phyloP scores from a whole-genome alignment of 2,797 vertebrate species.

The Hozukius guyotensis region DNA sequence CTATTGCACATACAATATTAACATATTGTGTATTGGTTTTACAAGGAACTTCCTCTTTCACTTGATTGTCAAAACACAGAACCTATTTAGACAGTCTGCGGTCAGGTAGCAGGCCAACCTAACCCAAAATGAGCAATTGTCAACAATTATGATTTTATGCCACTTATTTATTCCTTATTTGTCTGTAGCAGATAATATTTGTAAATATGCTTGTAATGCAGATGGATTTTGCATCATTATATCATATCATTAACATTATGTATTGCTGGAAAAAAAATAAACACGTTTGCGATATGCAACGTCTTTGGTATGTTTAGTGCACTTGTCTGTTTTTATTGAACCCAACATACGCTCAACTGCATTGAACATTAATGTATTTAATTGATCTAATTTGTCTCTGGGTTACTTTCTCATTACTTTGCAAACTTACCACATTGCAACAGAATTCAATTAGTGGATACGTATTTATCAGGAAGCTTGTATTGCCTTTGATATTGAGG shows the following conservation, averaged over 20 bases:
- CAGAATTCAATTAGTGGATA: slow-evolving; percentile 34
- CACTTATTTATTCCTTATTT: background rate
- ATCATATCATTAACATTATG: background rate
- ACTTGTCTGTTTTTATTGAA: background rate
- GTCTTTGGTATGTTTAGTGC: background rate
- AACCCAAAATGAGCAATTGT: background rate
- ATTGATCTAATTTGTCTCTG: slow-evolving; percentile 12
- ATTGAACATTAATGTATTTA: slow-evolving; percentile 10
- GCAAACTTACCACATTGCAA: slow-evolving; percentile 1
- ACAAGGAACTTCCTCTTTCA: background rate
- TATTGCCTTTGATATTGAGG: slow-evolving; percentile 40
- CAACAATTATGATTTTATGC: background rate
- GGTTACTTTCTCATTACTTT: slow-evolving; percentile 15
- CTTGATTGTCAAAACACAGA: background rate
- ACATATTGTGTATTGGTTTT: background rate
- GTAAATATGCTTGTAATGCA: background rate
- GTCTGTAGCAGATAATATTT: background rate
- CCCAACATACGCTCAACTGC: background rate
- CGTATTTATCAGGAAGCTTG: slow-evolving; percentile 24
- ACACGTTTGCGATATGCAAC: background rate
- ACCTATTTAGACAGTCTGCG: background rate
- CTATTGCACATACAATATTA: background rate
- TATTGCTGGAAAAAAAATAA: background rate
- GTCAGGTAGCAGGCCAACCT: background rate
- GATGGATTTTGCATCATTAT: background rate